Percentiles rank a stretch among this genome's conserved stretches.
phyloP scores from a whole-genome alignment of 2,797 vertebrate genomes.

The Mergus octosetaceus region DNA sequence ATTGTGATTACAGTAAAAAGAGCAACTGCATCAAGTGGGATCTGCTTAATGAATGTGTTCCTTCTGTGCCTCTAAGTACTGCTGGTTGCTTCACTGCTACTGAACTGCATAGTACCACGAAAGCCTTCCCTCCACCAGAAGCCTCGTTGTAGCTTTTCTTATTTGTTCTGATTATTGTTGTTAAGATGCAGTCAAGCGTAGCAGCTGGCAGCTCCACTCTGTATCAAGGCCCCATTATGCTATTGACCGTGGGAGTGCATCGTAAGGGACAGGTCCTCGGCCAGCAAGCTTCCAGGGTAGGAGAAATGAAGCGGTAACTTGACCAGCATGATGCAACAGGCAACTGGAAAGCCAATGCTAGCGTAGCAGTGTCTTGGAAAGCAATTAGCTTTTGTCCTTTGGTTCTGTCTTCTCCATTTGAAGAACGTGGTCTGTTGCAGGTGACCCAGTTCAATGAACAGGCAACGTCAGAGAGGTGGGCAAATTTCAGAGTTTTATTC shows the following conservation, averaged over 20 bases:
- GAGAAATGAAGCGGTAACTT: neutral
- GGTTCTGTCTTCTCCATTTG: neutral
- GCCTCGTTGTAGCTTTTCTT: neutral
- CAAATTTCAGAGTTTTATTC: neutral
- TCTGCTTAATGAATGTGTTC: neutral
- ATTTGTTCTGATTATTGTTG: neutral
- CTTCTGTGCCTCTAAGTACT: neutral
- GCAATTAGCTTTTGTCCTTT: neutral
- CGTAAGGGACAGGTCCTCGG: neutral
- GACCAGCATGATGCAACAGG: neutral
- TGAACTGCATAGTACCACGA: neutral
- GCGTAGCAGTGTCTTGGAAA: neutral
- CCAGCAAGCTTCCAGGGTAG: rapidly evolving
- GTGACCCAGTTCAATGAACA: neutral
- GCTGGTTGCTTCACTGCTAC: neutral
- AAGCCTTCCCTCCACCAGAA: neutral
- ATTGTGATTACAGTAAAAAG: neutral
- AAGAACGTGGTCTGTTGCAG: neutral
- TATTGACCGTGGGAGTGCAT: neutral
- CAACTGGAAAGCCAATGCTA: neutral
- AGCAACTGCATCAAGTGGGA: neutral
- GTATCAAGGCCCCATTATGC: neutral
- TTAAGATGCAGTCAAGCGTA: neutral
- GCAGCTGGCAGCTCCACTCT: neutral
- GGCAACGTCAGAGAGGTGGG: neutral